Base-by-base conservation (phyloP, 1,140 invertebrate genomes). In the Belonocnema kinseyi region DNA sequence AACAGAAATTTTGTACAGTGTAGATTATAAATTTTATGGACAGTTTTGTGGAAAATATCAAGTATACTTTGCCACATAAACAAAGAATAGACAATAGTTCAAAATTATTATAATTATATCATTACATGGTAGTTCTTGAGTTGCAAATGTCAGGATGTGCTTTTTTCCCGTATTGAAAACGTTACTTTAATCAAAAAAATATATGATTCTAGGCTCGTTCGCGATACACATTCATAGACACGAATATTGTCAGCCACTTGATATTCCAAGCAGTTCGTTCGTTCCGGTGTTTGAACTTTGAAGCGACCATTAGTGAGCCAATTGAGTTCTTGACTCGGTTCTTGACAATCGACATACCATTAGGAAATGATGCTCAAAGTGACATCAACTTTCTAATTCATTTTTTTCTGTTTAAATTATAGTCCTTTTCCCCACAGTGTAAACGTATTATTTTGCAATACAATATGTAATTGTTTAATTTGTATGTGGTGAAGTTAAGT, bases 241-340 rank as follows among this genome's bases (percentile, higher is more conserved):
- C 21, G 12, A 16, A 54, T 13, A 66, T 33, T 66, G 61, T 40
- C 61, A 3, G 13, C 40, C 26, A 66, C 21, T 26, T 66, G 40
- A 66, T 66, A 40, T 66, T 40, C 5, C n/a, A 66, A 66, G 16
- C 54, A 56, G 54, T 19, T 56, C 19, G 14, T 66, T 66, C 61
- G 61, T 66, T 66, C 61, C 61, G 61, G 33, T 66, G 5, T 66
- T 66, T 46, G 61, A 66, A 66, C 26, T 66, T 46, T 6, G 61
- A 40, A 16, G 40, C n/a, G 40, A 66, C 14, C 61, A 26, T 66
- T n/a, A 40, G 26, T 14, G 26, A 21, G 19, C 13, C 58, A 61
- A 61, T 61, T 14, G 21, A 33, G 21, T 21, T 61, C 8, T 21
- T 21, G 19, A 12, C 26, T 26, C 14, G 33, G 33, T 14, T 16